Percentiles rank a stretch among this genome's conserved stretches.
phyloP scores from a whole-genome alignment of 2,113 vertebrate species.

The Hippocampus comes region DNA sequence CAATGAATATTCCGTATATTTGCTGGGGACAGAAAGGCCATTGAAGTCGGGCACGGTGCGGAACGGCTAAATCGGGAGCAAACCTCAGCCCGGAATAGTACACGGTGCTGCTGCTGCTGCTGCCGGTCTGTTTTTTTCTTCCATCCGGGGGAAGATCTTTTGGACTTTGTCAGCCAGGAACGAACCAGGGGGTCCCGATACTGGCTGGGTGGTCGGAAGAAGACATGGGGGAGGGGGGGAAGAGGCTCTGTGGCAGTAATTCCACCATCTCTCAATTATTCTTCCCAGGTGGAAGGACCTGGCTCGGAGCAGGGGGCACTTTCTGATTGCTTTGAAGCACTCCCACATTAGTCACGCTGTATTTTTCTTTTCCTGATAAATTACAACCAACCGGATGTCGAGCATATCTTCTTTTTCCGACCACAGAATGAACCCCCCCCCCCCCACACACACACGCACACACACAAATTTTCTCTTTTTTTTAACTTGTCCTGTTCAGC shows the following conservation, averaged over 20 bases:
- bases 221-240: not conserved
- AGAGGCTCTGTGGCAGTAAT: conserved; percentile 36
- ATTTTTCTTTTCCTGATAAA: not conserved
- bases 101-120: conserved; percentile 20
- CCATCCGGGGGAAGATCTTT: conserved; percentile 3
- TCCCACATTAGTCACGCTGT: conserved; percentile 40
- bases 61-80: conserved; percentile 64
- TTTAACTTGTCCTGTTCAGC: not conserved
- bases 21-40: conserved; percentile 65
- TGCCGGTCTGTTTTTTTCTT: too few relatives aligned
- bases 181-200: conserved; percentile 9
- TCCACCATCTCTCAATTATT: conserved; percentile 44
- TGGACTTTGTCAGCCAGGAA: conserved; percentile 24
- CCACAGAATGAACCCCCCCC: not conserved
- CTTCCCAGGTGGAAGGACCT: conserved; percentile 52
- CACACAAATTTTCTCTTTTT: too few relatives aligned
- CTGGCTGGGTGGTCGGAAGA: conserved; percentile 37
- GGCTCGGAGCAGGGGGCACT: conserved; percentile 15
- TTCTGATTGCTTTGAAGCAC: conserved; percentile 44
- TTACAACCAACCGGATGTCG: conserved; percentile 14
- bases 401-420: conserved; percentile 17
- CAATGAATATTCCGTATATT: conserved; percentile 78
- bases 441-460: too few relatives aligned
- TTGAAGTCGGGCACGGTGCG: conserved; percentile 65
- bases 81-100: conserved; percentile 67